Evolutionary conservation across 1,140 invertebrate genomes (phyloP).

Genomic region (Andrena cerasifolii): DNA sequence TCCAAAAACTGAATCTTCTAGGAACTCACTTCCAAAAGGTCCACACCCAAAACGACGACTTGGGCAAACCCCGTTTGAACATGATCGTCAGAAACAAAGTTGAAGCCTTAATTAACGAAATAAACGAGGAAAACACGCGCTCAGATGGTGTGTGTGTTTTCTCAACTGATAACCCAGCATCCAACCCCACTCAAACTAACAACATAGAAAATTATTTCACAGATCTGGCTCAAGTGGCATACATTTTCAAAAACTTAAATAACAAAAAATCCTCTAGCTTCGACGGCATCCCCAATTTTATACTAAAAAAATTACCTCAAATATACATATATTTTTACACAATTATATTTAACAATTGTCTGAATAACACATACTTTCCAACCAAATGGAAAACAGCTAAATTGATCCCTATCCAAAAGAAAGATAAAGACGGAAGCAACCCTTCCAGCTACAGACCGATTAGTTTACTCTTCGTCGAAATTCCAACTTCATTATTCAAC

Average conservation of each 20-base stretch:
- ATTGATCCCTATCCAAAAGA: constrained; percentile 22
- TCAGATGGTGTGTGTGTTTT: neutral
- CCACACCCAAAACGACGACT: neutral
- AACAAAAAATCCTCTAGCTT: constrained; percentile 15
- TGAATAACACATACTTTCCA: neutral
- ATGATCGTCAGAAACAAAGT: constrained; percentile 4
- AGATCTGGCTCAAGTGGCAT: neutral
- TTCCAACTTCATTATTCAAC: too few species aligned
- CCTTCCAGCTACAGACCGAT: neutral
- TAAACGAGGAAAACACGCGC: neutral
- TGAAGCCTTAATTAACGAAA: neutral
- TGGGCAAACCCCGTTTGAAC: neutral
- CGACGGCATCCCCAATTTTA: neutral
- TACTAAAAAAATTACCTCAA: neutral
- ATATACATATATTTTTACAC: neutral
- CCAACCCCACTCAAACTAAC: neutral
- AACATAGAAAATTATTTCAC: constrained; percentile 13
- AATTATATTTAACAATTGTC: neutral
- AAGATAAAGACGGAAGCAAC: neutral
- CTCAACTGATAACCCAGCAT: neutral
- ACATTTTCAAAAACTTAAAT: constrained; percentile 2
- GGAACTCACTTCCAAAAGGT: neutral
- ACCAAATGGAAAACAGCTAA: neutral
- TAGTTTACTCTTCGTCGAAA: neutral
- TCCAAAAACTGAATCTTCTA: neutral